Evolutionary conservation across 2,113 vertebrate species (phyloP), one percentile per base, ranked within the genome.

Genomic region (Ctenodactylus gundi): DNA sequence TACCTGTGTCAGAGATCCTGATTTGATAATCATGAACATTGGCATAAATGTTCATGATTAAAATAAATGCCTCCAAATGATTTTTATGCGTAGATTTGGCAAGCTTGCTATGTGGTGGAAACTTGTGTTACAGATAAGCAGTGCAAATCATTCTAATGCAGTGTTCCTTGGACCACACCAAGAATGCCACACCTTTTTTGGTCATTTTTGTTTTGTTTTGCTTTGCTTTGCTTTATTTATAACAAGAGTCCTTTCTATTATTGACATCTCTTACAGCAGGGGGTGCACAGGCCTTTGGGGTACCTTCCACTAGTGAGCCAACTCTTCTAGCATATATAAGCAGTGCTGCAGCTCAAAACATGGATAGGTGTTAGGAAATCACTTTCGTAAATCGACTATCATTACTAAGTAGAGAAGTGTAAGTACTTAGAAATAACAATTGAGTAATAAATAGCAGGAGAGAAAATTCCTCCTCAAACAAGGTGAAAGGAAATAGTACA

Each of bases 221-320:
- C 13, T 39, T 67, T 51, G 20, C 58, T 62, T 62, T 8, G 9
- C 44, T 82, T 75, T 18, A 64, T 68, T 72, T 46, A 20, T 34
- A 65, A 29, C 25, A 57, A 49, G 62, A 44, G 5, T 17, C 0
- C 3, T 90, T 75, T 4, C 64, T 25, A 1, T n/a, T 25, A 12
- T 13, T 34, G 21, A 23, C 21, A 18, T 21, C 29, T 13, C 51
- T 64, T 87, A 14, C 44, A 25, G 41, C 13, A 1, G 8, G 46
- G 51, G 1, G 1, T 17, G 6, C 55, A 5, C 4, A 20, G 7
- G 8, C 17, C 15, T 62, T 55, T 29, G 10, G 41, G 4, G 2
- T n/a, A 10, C 13, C 5, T 70, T 20, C 10, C 18, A 15, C 34
- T n/a, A 29, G 5, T 51, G 53, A 60, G 76, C n/a, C n/a, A n/a